Conservation (phyloP, 2,797 vertebrate genomes). For the Girardinus metallicus region DNA sequence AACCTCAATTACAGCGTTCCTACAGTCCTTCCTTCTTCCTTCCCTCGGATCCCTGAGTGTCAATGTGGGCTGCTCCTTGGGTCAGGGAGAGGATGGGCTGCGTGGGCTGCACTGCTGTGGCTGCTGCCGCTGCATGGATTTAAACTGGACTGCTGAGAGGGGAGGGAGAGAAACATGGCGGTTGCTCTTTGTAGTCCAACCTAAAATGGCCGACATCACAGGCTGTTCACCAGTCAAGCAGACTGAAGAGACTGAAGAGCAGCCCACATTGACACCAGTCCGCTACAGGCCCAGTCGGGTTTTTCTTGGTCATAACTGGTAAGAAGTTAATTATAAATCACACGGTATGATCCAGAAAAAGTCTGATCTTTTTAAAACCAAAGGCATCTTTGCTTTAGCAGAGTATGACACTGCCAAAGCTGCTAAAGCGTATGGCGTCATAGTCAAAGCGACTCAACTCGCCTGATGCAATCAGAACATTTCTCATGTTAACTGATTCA, state of each 20-base stretch:
- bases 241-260: constrained; percentile 67
- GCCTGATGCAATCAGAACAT: constrained; percentile 8
- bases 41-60: constrained; percentile 44
- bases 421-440: too few species aligned
- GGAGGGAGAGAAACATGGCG: constrained; percentile 78
- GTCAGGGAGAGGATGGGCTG: constrained; percentile 64
- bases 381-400: too few species aligned
- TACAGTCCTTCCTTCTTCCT: constrained; percentile 41
- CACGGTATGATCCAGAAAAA: too few species aligned
- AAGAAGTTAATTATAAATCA: constrained; percentile 38
- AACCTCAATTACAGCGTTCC: constrained; percentile 46
- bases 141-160: constrained; percentile 73
- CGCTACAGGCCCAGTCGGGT: constrained; percentile 15
- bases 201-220: constrained; percentile 89
- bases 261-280: too few species aligned
- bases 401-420: too few species aligned
- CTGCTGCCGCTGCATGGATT: constrained; percentile 70
- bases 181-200: constrained; percentile 80
- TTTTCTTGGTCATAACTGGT: constrained; percentile 29
- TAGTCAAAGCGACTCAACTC: not conserved
- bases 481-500: not conserved
- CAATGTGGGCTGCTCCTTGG: constrained; percentile 54
- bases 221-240: constrained; percentile 79
- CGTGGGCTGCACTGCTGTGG: constrained; percentile 67
- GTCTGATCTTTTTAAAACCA: too few species aligned